Conservation (phyloP, 2,113 vertebrate genomes). For the Austrofundulus limnaeus region DNA sequence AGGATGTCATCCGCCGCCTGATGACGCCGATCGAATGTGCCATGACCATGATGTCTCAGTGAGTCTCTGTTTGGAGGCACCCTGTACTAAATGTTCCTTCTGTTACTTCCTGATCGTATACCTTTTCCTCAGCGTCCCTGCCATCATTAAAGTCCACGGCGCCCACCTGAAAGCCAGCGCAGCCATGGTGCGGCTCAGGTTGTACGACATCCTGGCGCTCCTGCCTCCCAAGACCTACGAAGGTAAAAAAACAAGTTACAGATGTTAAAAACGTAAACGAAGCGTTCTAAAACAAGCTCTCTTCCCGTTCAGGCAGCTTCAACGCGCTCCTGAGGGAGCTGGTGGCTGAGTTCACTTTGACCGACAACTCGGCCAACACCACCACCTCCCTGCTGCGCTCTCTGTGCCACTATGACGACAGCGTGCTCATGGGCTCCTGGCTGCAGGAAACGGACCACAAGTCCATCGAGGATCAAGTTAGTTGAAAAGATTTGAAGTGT, state of each 20-base stretch:
- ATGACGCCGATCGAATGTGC: conserved; percentile 99
- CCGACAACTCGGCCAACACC: conserved; percentile 97
- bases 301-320: conserved; percentile 84
- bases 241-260: conserved; percentile 77
- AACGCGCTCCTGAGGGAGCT: conserved; percentile 94
- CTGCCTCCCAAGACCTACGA: conserved; percentile 98
- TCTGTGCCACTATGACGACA: conserved; percentile 97
- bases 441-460: conserved; percentile 98
- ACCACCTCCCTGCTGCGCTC: conserved; percentile 96
- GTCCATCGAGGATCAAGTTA: conserved; percentile 97
- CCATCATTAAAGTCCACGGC: conserved; percentile 95
- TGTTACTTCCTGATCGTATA: too few species aligned
- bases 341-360: conserved; percentile 97
- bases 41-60: conserved; percentile 99
- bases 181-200: conserved; percentile 95
- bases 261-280: not conserved
- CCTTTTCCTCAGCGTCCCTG: conserved; percentile 84
- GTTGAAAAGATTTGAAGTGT: not conserved
- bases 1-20: conserved; percentile 95
- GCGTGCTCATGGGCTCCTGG: conserved; percentile 99
- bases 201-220: conserved; percentile 97
- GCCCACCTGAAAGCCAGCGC: conserved; percentile 98
- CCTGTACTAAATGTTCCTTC: conserved; percentile 1
- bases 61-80: too few species aligned
- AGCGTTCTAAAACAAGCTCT: conserved; percentile 5